Conservation (phyloP, 53 echinoderm and acorn worm species). For the Glandiceps talaboti region DNA sequence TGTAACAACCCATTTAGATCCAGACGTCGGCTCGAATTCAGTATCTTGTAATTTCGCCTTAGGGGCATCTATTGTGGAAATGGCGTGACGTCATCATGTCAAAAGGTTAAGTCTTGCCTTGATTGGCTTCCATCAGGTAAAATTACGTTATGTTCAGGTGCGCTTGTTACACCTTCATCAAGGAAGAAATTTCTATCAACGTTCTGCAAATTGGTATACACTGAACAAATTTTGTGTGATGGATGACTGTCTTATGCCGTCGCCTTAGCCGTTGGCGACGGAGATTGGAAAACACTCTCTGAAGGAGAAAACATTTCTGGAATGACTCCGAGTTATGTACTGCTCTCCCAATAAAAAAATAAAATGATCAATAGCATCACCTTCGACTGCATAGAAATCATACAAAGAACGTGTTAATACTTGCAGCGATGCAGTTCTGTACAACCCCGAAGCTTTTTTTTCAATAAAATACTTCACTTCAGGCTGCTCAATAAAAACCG, state of each 20-base stretch:
- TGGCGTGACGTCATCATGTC: neutral
- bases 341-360: too few species aligned
- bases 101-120: neutral
- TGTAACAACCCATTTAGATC: neutral
- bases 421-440: too few species aligned
- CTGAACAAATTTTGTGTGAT: neutral
- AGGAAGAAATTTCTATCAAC: neutral
- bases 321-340: too few species aligned
- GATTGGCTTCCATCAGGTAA: neutral
- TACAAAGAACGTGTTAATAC: too few species aligned
- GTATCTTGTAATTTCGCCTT: too few species aligned
- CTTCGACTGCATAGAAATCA: too few species aligned
- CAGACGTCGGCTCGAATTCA: too few species aligned
- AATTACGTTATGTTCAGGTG: neutral
- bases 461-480: too few species aligned
- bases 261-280: neutral
- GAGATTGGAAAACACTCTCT: neutral
- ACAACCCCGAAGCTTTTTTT: too few species aligned
- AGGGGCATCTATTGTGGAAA: neutral
- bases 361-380: too few species aligned
- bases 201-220: neutral
- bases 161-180: neutral
- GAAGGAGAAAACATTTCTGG: neutral
- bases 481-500: too few species aligned
- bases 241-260: neutral